Evolutionary conservation across 1,140 invertebrate species (phyloP).

Genomic region (Dreissena polymorpha): DNA sequence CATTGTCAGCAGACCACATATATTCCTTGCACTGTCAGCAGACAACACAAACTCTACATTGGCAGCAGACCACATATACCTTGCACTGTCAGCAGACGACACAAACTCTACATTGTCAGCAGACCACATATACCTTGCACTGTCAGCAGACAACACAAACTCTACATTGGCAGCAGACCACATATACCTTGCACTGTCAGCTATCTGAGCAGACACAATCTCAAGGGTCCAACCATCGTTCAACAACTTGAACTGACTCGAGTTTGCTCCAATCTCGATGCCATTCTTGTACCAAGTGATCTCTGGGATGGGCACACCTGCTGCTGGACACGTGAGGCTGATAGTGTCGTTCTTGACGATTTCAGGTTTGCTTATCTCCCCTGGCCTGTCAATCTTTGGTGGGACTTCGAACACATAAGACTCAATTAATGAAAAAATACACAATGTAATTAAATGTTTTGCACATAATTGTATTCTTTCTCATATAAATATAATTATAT

Average conservation of each 20-base stretch:
- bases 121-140: no score
- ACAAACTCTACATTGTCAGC: no score
- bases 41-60: no score
- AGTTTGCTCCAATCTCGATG: constrained; percentile 63
- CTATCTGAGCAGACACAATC: constrained; percentile 53
- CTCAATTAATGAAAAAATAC: not conserved
- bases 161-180: no score
- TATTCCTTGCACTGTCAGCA: no score
- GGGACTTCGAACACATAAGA: constrained; percentile 67
- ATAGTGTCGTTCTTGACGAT: constrained; percentile 69
- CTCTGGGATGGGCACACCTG: constrained; percentile 77
- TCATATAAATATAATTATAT: no score
- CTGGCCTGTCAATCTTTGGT: constrained; percentile 69
- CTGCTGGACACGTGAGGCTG: constrained; percentile 78
- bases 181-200: constrained; percentile 74
- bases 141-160: no score
- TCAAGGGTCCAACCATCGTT: constrained; percentile 70
- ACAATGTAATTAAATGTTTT: not conserved
- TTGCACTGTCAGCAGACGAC: no score
- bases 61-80: no score
- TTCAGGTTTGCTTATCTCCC: constrained; percentile 62
- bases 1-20: no score
- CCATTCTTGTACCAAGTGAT: constrained; percentile 78
- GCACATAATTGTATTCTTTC: not conserved
- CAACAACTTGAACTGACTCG: constrained; percentile 56